Evolutionary conservation across 2,888 invertebrate genomes (phyloP), one percentile per base, ranked within the genome.

Genomic region (Exocentrus adspersus): DNA sequence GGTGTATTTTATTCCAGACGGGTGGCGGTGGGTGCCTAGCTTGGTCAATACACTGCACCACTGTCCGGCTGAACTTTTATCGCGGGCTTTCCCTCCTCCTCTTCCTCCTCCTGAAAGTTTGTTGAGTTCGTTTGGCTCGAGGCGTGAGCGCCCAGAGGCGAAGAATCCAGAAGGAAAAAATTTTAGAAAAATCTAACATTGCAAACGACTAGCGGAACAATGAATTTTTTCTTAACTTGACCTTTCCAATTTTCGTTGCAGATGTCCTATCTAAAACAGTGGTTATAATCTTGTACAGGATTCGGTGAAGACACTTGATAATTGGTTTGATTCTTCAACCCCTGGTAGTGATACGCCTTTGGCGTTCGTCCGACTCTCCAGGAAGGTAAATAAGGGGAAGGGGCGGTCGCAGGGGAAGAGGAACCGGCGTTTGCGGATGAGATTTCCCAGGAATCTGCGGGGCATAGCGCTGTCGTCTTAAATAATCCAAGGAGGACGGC

Each of bases 361-460:
- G 54, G 32, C 9, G 12, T 10, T 41, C 7, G 60, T 16, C 30
- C 71, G 67, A 67, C 65, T 60, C 72, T 65, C 71, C 73, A 73
- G 77, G 77, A 78, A 78, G 78, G 78, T 79, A 78, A 76, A 78
- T 78, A 78, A 70, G 69, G 61, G 65, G 66, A 72, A 70, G 74
- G 72, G 75, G 73, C n/a, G 74, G 76, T 73, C 72, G 73, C 75
- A 75, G 72, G 73, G 74, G 75, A 73, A 73, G 73, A 75, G 74
- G 72, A 76, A 77, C 73, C 76, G 74, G 75, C 74, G 76, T 72
- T 73, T 69, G 72, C 68, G 72, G 71, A 72, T 73, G 73, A 78
- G 78, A 78, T 79, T 78, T 78, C 74, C 74, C 70, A 71, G 73
- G 76, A 77, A 77, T 77, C 76, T 75, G 75, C 72, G 74, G 73